phyloP scores from a whole-genome alignment of 2,113 vertebrate genomes.

The Phyllostomus hastatus region DNA sequence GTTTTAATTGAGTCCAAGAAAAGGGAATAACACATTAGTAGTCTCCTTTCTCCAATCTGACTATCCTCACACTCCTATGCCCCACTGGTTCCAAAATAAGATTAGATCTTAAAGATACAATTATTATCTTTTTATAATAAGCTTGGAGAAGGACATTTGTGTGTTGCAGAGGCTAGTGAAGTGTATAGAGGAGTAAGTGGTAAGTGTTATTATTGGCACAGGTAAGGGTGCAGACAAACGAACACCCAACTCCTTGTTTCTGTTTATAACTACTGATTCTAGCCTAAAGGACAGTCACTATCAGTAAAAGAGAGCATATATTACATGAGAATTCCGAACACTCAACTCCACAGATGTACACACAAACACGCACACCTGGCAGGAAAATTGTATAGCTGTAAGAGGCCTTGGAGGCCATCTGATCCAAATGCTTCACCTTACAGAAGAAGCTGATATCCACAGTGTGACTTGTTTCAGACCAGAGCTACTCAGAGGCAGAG shows the following conservation, averaged over 20 bases:
- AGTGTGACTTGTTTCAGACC: not conserved
- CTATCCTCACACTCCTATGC: not conserved
- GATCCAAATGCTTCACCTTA: constrained; percentile 2
- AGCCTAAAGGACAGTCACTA: constrained; percentile 4
- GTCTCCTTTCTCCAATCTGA: not conserved
- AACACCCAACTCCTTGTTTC: not conserved
- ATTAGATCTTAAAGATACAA: constrained; percentile 33
- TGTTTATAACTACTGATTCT: constrained; percentile 33
- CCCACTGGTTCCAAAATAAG: constrained; percentile 2
- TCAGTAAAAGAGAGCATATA: not conserved
- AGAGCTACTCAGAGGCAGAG: not conserved
- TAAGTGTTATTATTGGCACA: not conserved
- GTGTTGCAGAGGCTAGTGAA: not conserved
- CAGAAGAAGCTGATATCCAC: not conserved
- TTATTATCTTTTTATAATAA: constrained; percentile 9
- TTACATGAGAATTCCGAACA: not conserved
- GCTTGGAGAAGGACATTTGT: not conserved
- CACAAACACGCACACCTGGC: not conserved
- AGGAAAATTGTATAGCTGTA: not conserved
- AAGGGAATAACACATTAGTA: not conserved
- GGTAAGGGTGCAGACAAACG: not conserved
- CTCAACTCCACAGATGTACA: not conserved
- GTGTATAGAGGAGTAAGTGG: not conserved
- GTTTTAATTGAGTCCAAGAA: constrained; percentile 36
- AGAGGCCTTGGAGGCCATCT: not conserved